Evolutionary conservation across 37 sponge, comb jelly and placozoan species (phyloP).

Genomic region (Mnemiopsis leidyi): DNA sequence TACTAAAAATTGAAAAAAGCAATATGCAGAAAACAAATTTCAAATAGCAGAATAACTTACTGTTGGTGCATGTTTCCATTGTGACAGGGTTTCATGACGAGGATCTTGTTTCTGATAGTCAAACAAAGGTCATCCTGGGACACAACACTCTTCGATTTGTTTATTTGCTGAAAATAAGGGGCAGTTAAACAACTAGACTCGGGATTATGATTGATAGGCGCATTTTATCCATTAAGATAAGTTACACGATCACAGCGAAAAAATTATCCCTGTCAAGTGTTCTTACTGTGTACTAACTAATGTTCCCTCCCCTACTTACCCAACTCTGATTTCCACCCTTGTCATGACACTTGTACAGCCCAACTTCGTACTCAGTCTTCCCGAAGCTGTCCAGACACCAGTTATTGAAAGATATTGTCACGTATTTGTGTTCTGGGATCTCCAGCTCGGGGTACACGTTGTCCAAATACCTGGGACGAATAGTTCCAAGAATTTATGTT

Average conservation of each 20-base stretch:
- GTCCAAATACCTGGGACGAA: conserved; percentile 74
- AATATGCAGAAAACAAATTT: no score
- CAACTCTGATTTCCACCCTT: conserved; percentile 83
- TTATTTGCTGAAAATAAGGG: neutral
- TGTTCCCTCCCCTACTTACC: neutral
- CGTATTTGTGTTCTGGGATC: conserved; percentile 24
- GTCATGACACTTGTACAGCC: conserved; percentile 82
- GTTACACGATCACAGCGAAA: no score
- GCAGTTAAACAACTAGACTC: no score
- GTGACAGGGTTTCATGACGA: neutral
- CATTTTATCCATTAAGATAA: no score
- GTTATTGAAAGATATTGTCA: conserved; percentile 31
- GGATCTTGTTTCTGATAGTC: neutral
- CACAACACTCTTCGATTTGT: neutral
- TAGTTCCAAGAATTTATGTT: no score
- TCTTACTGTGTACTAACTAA: no score
- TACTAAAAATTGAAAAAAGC: no score
- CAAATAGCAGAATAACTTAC: no score
- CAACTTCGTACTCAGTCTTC: conserved; percentile 61
- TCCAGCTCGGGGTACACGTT: conserved; percentile 85
- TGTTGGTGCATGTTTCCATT: conserved; percentile 32
- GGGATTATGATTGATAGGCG: no score
- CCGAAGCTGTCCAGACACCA: conserved; percentile 82
- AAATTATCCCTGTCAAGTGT: no score
- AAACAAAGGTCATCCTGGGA: neutral